Percentiles rank a stretch among this genome's conserved stretches.
Evolutionary conservation across 2,113 vertebrate genomes (phyloP).

Genomic region (Coryphaenoides rupestris): DNA sequence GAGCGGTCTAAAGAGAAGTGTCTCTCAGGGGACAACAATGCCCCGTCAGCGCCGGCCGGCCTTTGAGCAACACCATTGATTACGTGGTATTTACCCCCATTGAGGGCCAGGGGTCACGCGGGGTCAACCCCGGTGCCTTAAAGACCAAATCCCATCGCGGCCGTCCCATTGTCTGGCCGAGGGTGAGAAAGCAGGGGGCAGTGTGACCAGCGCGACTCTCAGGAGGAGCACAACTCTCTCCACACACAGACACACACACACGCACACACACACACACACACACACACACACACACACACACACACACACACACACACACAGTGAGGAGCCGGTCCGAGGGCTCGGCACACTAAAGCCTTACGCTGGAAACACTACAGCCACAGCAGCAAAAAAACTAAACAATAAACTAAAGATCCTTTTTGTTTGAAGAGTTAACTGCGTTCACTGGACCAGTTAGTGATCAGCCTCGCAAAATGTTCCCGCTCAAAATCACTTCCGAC

Average conservation of each 20-base stretch:
- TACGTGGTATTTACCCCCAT: slow-evolving; percentile 93
- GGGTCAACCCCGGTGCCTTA: slow-evolving; percentile 60
- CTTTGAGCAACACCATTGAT: slow-evolving; percentile 94
- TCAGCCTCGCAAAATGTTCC: slow-evolving; percentile 21
- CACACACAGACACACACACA: too few relatives aligned
- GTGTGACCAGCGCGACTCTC: slow-evolving; percentile 55
- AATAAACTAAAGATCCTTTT: slow-evolving; percentile 56
- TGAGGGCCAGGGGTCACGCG: slow-evolving; percentile 79
- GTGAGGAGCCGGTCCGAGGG: slow-evolving; percentile 56
- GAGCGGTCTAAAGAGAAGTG: slow-evolving; percentile 19
- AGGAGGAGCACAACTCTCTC: slow-evolving; percentile 38
- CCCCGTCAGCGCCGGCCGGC: slow-evolving; percentile 71
- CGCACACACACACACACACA: too few relatives aligned
- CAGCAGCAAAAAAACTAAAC: slow-evolving; percentile 57
- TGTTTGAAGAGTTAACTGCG: slow-evolving; percentile 60
- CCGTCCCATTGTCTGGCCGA: slow-evolving; percentile 64
- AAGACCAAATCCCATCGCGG: slow-evolving; percentile 56
- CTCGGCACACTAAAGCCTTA: too few relatives aligned
- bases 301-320: too few relatives aligned
- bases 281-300: too few relatives aligned
- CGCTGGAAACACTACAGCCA: slow-evolving; percentile 24
- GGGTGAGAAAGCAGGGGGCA: slow-evolving; percentile 70
- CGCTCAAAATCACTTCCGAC: not conserved
- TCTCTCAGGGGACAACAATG: slow-evolving; percentile 52
- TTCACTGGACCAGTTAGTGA: slow-evolving; percentile 20